Base-by-base conservation (phyloP, 53 echinoderm and acorn worm genomes). In the Hippasteria phrygiana region DNA sequence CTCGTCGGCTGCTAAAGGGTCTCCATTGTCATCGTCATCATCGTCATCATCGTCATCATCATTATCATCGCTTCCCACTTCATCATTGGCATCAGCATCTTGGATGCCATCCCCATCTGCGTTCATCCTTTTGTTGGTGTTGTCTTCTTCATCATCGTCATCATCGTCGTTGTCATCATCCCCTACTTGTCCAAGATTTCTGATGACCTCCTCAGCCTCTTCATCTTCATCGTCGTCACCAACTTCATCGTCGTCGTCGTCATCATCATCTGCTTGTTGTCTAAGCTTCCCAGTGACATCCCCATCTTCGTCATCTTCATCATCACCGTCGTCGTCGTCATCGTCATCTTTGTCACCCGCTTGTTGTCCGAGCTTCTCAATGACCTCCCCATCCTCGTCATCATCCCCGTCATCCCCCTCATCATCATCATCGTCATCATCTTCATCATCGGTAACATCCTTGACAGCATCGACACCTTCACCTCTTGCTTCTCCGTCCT, bases 401-500 rank as follows among this genome's bases (percentile, higher is more conserved):
- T 65, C 70, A 31, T 45, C 62, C 8, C 37, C 41, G 16, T 34
- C 41, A 4, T 40, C 43, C 12, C 33, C 66, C 0, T 86, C 86
- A 26, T 37, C 70, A 4, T 38, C 59, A 22, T 34, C 26, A 1
- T 10, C 32, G 2, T 28, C 69, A 3, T 43, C 43, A 67, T 46
- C 32, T 10, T 67, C 70, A 13, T 43, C 48, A 35, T 46, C 48
- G 36, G 16, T 41, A 13, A 2, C 80, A 24, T 56, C 59, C 4
- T 35, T 46, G 22, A 2, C 80, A 2, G 4, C 42, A 2, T 27
- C 41, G 0, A 43, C 83, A 28, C 42, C 83, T 4, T 83, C 90
- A 14, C 82, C 88, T 39, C 91, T 89, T 35, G 83, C 91, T 41
- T 90, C 83, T n/a, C 75, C 89, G 20, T 88, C 91, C 34, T 89